Evolutionary conservation across 92 coral and sea anemone species (phyloP).

Genomic region (Galaxea fascicularis): DNA sequence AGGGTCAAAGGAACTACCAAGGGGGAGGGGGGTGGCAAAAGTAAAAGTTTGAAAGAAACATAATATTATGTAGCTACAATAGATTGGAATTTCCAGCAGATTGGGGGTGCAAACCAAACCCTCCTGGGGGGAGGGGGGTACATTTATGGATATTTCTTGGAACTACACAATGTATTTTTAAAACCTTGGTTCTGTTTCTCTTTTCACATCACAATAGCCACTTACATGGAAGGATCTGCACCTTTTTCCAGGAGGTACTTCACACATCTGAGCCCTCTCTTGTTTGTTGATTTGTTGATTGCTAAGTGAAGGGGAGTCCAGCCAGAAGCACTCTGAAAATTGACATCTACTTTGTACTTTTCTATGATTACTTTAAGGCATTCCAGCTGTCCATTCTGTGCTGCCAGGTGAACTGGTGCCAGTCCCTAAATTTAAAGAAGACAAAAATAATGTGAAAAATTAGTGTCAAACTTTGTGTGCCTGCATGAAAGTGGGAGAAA

Average conservation of each 20-base stretch:
- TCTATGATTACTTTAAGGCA: conserved; percentile 87
- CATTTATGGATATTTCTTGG: too few species aligned
- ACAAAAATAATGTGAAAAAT: not conserved
- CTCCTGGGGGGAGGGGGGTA: too few species aligned
- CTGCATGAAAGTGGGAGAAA: too few species aligned
- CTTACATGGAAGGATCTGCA: conserved; percentile 95
- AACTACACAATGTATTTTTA: too few species aligned
- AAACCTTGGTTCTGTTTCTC: too few species aligned
- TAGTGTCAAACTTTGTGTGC: too few species aligned
- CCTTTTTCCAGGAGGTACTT: conserved; percentile 83
- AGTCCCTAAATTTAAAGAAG: conserved; percentile 67
- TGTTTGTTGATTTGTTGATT: conserved; percentile 78
- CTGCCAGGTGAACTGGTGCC: conserved; percentile 93
- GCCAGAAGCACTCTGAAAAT: conserved; percentile 87
- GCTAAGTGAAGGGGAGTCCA: conserved; percentile 97
- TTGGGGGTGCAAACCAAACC: too few species aligned
- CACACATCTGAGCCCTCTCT: conserved; percentile 80
- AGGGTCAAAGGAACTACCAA: too few species aligned
- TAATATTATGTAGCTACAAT: too few species aligned
- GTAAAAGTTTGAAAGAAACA: too few species aligned
- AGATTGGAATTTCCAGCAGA: too few species aligned
- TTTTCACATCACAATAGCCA: not conserved
- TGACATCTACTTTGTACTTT: conserved; percentile 81
- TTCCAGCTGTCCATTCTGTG: conserved; percentile 92
- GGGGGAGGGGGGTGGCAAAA: too few species aligned